Evolutionary conservation across 2,888 invertebrate genomes (phyloP), one percentile per base, ranked within the genome.

Genomic region (Penaeus monodon): DNA sequence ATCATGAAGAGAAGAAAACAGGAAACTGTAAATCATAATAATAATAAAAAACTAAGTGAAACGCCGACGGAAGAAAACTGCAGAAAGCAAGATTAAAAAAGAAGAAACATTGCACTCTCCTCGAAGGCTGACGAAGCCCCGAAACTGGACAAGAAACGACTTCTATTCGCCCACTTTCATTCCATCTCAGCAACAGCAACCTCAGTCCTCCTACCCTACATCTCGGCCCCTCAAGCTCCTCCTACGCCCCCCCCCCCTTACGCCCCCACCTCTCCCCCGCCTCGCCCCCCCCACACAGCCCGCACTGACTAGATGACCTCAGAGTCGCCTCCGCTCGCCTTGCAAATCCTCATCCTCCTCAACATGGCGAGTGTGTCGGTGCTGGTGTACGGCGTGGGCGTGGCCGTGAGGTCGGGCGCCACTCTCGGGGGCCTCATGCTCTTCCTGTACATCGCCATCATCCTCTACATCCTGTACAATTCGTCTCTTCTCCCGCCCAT

Each of bases 391-490:
- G 81, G 86, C 24, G 86, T 81, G 24, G 86, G 77, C 76, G 81
- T 66, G 57, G 86, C 77, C 8, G 81, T 76, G 44, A 27, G 29
- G 38, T 33, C 86, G 8, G 76, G 81, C 24, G 66, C 81, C 68
- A 86, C 86, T 20, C n/a, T 81, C 24, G 85, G 86, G 27, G 86
- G 81, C 10, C 33, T 86, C 24, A 29, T 86, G 24, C 81, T 89
- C 49, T 24, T 89, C 14, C 82, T 89, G n/a, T 89, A 81, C 66
- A 79, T 89, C 38, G 87, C 77, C 65, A 63, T 89, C 29, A 44
- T 89, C 12, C 83, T 89, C 12, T 89, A 89, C 76, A 88, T 89
- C 38, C 82, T 89, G n/a, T 88, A 89, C 83, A 87, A 89, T 83
- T 85, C 89, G 7, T 76, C 89, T 14, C 80, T 89, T 22, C 82